Percentiles rank a stretch among this genome's conserved stretches.
Evolutionary conservation across 2,888 invertebrate genomes (phyloP).

Genomic region (Philaethria dido): DNA sequence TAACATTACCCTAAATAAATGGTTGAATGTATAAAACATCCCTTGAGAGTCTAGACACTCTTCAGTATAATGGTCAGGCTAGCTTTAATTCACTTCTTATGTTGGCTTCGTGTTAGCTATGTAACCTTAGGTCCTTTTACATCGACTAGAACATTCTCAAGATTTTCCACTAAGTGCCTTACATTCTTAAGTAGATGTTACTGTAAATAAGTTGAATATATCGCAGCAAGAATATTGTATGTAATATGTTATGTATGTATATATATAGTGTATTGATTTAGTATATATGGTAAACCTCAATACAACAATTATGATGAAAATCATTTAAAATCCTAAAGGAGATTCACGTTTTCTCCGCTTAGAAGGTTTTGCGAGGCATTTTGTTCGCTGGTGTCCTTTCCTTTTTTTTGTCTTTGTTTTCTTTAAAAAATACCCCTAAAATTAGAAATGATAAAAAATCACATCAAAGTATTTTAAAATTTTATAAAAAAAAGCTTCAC

Average conservation of each 20-base stretch:
- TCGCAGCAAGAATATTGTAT: neutral
- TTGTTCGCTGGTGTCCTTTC: too few relatives aligned
- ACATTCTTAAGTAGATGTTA: neutral
- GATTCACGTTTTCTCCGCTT: too few relatives aligned
- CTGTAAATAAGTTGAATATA: neutral
- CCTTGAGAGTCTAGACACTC: constrained; percentile 25
- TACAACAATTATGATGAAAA: too few relatives aligned
- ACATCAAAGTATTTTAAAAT: too few relatives aligned
- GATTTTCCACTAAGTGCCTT: constrained; percentile 1
- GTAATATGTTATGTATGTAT: neutral
- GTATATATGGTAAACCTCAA: too few relatives aligned
- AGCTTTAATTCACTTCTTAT: constrained; percentile 38
- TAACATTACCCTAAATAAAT: neutral
- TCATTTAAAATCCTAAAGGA: too few relatives aligned
- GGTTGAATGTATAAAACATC: constrained; percentile 9
- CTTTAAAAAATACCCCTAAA: too few relatives aligned
- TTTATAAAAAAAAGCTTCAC: too few relatives aligned
- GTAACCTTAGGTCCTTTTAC: neutral
- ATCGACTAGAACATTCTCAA: neutral
- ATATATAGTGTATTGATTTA: too few relatives aligned
- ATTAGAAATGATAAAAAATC: too few relatives aligned
- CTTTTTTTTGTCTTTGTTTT: too few relatives aligned
- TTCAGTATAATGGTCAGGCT: constrained; percentile 30
- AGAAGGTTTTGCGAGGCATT: too few relatives aligned
- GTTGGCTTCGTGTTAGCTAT: constrained; percentile 20